Base-by-base conservation (phyloP, 2,888 invertebrate genomes). In the Notocelia uddmanniana region DNA sequence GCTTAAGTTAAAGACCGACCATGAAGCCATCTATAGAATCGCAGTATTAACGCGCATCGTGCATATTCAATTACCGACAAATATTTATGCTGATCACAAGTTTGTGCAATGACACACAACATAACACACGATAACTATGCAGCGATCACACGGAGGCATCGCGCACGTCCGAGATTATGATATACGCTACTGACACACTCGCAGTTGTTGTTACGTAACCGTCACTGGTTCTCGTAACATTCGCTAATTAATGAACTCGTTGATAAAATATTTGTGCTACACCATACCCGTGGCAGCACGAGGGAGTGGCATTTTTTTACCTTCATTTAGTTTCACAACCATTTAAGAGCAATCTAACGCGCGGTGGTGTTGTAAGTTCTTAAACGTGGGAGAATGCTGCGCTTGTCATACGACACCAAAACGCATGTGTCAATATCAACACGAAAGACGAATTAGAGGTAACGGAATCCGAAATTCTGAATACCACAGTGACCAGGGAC, bases 61-160 rank as follows among this genome's bases (percentile, higher is more conserved):
- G 26, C 37, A 72, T 57, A 68, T 57, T 57, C 45, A 55, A 68
- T 72, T 68, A 68, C 82, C 21, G 21, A 15, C 59, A 80, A 78
- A 84, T 85, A 85, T 84, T 83, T 86, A 89, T 88, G 89, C 88
- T 77, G 81, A 84, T 85, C 90, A 89, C 85, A 91, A 84, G 81
- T 83, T 85, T 83, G 82, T 83, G 83, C 82, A 85, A 78, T 83
- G 79, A 80, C 83, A 84, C 78, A 81, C 78, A 76, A 73, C 58
- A 71, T 73, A 76, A 75, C 69, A 81, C 78, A 76, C 74, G 58
- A 71, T 73, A 76, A 75, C 69, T 68, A 77, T 80, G 76, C 78
- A 57, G 48, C 79, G 79, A 76, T 83, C 84, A 78, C 80, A 79
- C 80, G 80, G 80, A 52, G 52, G 18, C 77, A 83, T 79, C 79